Evolutionary conservation across 1,140 invertebrate genomes (phyloP).

Genomic region (Cephus cinctus): DNA sequence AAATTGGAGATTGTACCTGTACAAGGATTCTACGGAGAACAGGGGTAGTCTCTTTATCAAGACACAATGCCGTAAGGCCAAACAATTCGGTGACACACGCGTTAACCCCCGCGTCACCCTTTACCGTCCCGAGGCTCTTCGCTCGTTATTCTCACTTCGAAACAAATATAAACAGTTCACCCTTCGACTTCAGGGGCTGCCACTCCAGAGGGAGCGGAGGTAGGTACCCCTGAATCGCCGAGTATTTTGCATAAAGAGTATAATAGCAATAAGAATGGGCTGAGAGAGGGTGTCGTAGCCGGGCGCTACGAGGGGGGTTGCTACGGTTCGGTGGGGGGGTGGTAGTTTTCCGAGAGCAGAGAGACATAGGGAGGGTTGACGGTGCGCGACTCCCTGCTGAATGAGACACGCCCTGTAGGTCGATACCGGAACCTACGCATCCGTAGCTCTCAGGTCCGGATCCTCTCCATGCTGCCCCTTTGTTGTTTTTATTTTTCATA

Average conservation of each 20-base stretch:
- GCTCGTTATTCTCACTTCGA: slow-evolving; percentile 16
- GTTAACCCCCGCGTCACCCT: too few relatives aligned
- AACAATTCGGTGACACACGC: too few relatives aligned
- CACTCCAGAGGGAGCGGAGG: slow-evolving; percentile 3
- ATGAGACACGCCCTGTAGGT: slow-evolving; percentile 42
- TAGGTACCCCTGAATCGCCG: not conserved
- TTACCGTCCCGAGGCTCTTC: slow-evolving; percentile 5
- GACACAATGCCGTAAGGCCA: too few relatives aligned
- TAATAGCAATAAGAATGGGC: slow-evolving; percentile 20
- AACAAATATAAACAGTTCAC: slow-evolving; percentile 18
- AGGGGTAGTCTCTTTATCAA: too few relatives aligned
- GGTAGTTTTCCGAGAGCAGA: slow-evolving; percentile 1
- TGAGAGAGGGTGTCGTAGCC: slow-evolving; percentile 16
- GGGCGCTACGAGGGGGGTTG: slow-evolving; percentile 11
- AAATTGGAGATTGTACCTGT: too few relatives aligned
- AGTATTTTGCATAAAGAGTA: slow-evolving; percentile 18
- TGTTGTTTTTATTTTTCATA: slow-evolving; percentile 2
- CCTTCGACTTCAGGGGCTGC: slow-evolving; percentile 1
- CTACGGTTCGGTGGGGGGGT: not conserved
- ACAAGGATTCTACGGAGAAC: too few relatives aligned
- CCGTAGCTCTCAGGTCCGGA: slow-evolving; percentile 17
- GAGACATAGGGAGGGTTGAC: slow-evolving; percentile 21
- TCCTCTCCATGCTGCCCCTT: not conserved
- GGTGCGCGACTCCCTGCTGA: slow-evolving; percentile 35
- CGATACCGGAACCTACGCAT: slow-evolving; percentile 42